Percentiles rank a stretch among this genome's conserved stretches.
Conservation (phyloP, 2,888 invertebrate species). For the Rhingia rostrata region DNA sequence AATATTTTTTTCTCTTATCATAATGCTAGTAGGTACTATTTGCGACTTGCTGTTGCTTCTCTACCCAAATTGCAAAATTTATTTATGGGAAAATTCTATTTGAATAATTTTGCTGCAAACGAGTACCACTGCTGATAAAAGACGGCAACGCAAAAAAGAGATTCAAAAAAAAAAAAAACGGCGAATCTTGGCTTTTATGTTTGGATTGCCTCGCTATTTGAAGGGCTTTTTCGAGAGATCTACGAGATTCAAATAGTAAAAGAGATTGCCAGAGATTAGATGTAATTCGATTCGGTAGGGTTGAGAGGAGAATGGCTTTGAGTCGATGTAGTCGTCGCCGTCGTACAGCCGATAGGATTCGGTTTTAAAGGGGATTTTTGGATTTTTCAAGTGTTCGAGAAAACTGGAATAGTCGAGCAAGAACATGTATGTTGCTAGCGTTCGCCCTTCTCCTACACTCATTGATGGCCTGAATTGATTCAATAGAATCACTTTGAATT, state of each 20-base stretch:
- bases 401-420: conserved; percentile 46
- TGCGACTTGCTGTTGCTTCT: conserved; percentile 42
- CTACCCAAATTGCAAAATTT: conserved; percentile 66
- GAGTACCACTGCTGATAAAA: conserved; percentile 56
- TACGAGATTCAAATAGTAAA: conserved; percentile 71
- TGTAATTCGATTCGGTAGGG: conserved; percentile 73
- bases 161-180: conserved; percentile 34
- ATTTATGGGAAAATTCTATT: conserved; percentile 74
- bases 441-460: not conserved
- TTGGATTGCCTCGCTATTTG: conserved; percentile 72
- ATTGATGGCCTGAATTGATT: conserved; percentile 40
- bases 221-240: conserved; percentile 62
- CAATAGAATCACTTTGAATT: conserved; percentile 58
- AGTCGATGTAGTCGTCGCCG: conserved; percentile 19
- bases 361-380: conserved; percentile 35
- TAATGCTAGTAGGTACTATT: conserved; percentile 35
- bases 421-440: not conserved
- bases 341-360: conserved; percentile 24
- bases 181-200: conserved; percentile 73
- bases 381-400: conserved; percentile 48
- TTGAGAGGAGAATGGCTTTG: conserved; percentile 60
- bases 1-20: not conserved
- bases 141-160: conserved; percentile 3
- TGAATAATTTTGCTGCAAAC: conserved; percentile 73
- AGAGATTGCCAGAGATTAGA: conserved; percentile 71